A percentile compares a stretch with the other conserved stretches of the same genome.
These are phyloP conservation scores for Enteromius paludinosus DNA, from an alignment of 2,797 vertebrate species.

Conservation along the genomic window DNA sequence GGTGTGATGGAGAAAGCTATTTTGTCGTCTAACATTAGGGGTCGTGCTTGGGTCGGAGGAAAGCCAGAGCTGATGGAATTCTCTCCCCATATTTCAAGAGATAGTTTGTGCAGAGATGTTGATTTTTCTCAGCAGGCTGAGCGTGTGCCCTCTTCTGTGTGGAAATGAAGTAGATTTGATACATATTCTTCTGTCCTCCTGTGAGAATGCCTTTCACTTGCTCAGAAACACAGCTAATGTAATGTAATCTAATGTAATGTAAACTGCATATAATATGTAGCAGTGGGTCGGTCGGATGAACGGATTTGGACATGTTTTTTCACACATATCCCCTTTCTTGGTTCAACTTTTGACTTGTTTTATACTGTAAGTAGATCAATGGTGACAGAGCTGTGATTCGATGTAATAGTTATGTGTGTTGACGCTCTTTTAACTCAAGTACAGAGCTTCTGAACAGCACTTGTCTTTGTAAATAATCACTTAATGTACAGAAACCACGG, in stretches of 20 bases:
- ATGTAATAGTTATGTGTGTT: conserved; percentile 39
- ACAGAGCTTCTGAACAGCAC: conserved; percentile 51
- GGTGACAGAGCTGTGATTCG: conserved; percentile 26
- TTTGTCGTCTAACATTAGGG: conserved; percentile 48
- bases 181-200: conserved; percentile 32
- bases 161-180: conserved; percentile 44
- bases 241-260: conserved; percentile 44
- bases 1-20: conserved; percentile 49
- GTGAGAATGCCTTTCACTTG: conserved; percentile 60
- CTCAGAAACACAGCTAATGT: conserved; percentile 48
- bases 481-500: conserved; percentile 53
- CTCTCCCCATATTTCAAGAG: conserved; percentile 54
- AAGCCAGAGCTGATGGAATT: conserved; percentile 42
- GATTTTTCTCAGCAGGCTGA: conserved; percentile 79
- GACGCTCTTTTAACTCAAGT: conserved; percentile 44
- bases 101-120: conserved; percentile 62
- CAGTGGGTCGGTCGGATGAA: conserved; percentile 37
- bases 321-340: conserved; percentile 41
- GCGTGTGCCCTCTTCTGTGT: conserved; percentile 62
- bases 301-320: conserved; percentile 38
- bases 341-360: conserved; percentile 47
- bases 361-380: conserved; percentile 45
- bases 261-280: conserved; percentile 34
- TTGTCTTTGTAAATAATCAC: conserved; percentile 59
- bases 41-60: conserved; percentile 31